These are phyloP conservation scores for Cynoglossus semilaevis DNA, from an alignment of 2,113 vertebrate genomes.

Conservation along the genomic window DNA sequence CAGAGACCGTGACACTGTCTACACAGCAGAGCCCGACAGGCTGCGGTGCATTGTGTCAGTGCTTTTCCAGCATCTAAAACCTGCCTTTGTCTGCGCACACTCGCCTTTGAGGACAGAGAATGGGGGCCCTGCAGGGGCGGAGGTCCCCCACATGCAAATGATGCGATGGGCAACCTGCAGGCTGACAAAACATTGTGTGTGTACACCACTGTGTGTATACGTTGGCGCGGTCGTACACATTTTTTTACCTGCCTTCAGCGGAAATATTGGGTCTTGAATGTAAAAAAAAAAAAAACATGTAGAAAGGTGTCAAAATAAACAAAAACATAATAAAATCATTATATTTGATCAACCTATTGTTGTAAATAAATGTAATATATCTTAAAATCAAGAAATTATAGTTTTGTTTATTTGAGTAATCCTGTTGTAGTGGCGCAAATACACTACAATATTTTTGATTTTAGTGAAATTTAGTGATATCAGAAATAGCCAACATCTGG, in stretches of 20 bases:
- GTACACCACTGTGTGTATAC: no score
- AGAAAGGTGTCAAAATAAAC: no score
- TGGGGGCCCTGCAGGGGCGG: constrained; percentile 62
- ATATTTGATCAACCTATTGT: no score
- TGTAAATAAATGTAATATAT: no score
- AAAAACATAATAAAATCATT: no score
- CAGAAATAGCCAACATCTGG: no score
- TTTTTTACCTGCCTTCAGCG: neutral
- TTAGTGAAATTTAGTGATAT: no score
- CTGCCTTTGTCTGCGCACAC: constrained; percentile 64
- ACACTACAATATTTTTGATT: no score
- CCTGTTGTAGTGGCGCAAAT: no score
- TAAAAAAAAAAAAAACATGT: no score
- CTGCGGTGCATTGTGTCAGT: constrained; percentile 42
- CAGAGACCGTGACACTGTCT: constrained; percentile 28
- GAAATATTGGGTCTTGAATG: neutral
- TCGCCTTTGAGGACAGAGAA: constrained; percentile 62
- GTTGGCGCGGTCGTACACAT: constrained; percentile 27
- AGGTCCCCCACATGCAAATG: constrained; percentile 69
- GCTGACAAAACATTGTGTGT: constrained; percentile 22
- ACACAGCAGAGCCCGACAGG: constrained; percentile 40
- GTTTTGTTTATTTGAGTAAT: no score
- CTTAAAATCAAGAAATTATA: no score
- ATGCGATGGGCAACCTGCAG: constrained; percentile 57
- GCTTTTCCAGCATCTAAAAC: constrained; percentile 50